Conservation (phyloP, 2,113 vertebrate genomes). For the Xiphophorus hellerii region DNA sequence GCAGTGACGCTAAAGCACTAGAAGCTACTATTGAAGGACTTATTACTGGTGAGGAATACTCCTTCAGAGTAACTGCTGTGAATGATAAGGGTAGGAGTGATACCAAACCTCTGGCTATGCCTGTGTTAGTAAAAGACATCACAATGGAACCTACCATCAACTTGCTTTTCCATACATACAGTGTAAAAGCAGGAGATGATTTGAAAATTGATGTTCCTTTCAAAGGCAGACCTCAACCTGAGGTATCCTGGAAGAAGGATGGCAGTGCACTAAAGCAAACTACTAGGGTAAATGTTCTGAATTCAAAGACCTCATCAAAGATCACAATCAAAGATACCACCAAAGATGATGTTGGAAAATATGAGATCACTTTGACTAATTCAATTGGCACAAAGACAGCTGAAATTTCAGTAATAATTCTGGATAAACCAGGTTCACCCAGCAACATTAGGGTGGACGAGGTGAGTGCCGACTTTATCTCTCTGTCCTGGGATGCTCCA, state of each 20-base stretch:
- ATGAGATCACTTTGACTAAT: constrained; percentile 90
- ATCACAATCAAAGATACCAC: constrained; percentile 92
- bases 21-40: constrained; percentile 91
- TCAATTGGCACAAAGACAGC: constrained; percentile 84
- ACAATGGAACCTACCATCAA: constrained; percentile 90
- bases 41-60: constrained; percentile 91
- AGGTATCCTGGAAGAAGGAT: constrained; percentile 91
- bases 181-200: constrained; percentile 93
- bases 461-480: constrained; percentile 91
- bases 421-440: constrained; percentile 94
- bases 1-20: constrained; percentile 91
- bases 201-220: constrained; percentile 96
- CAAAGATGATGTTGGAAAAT: constrained; percentile 93
- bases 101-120: constrained; percentile 88
- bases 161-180: constrained; percentile 90
- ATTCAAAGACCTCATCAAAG: constrained; percentile 88
- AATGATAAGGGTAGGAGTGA: constrained; percentile 99
- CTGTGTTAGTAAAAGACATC: constrained; percentile 94
- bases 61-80: constrained; percentile 90
- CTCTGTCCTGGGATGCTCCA: constrained; percentile 93
- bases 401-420: constrained; percentile 88
- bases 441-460: constrained; percentile 90
- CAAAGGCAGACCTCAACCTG: constrained; percentile 90
- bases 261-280: constrained; percentile 90
- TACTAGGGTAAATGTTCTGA: constrained; percentile 92